Base-by-base conservation (phyloP, 1,140 invertebrate species). In the Trichonephila clavata region DNA sequence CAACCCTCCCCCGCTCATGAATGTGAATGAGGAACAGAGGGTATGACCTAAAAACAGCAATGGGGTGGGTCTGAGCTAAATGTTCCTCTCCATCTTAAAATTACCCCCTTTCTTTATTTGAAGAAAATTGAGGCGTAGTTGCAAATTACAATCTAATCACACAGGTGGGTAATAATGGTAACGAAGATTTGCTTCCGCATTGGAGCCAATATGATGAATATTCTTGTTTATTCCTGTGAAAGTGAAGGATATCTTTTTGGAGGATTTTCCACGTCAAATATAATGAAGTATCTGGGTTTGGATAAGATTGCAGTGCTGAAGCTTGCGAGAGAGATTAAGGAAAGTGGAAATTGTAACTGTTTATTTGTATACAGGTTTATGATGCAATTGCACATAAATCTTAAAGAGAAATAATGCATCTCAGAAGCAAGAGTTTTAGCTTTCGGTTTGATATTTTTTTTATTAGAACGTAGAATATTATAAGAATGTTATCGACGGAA, bases 31-130 rank as follows among this genome's bases (percentile, higher is more conserved):
- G 27, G 63, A 88, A 50, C 81, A 7, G 39, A 90, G 43, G 68
- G 68, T 39, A 92, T 43, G 80, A 92, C 77, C 90, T 65, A 84
- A 92, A 92, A 90, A 90, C 68, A 71, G 18, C 63, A 57, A 61
- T 18, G 27, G 71, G 89, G 89, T 60, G 89, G 71, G 60, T 32
- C 68, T 50, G n/a, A n/a, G 24, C n/a, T n/a, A 83, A 63, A 61
- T 8, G 27, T 61, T 63, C 57, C n/a, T 50, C 61, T 39, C 57
- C 1, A 27, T 50, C 71, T 50, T 13, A 84, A 92, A 84, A 92
- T 92, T 92, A 84, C 71, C 80, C 43, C 60, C 24, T 92, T 63
- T 39, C 32, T 43, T 43, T 24, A 13, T 21, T 81, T 27, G 32
- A 81, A 81, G 80, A 81, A 80, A 83, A 83, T n/a, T 57, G 80